Evolutionary conservation across 2,888 invertebrate species (phyloP).

Genomic region (Sericinus montela): DNA sequence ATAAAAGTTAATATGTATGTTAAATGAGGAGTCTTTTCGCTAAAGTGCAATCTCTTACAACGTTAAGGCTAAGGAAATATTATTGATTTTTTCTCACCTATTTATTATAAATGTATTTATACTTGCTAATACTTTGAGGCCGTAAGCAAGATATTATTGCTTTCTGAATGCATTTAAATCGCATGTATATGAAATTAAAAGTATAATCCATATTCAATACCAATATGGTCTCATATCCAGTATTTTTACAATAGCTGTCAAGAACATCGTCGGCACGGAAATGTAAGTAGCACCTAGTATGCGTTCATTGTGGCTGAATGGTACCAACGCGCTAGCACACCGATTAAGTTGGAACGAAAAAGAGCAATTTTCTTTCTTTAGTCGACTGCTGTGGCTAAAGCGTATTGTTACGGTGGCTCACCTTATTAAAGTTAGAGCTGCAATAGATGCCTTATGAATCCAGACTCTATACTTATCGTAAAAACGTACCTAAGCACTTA

Average conservation of each 20-base stretch:
- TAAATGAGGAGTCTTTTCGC: too few relatives aligned
- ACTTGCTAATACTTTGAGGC: too few relatives aligned
- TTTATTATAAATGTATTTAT: too few relatives aligned
- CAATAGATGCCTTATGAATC: background rate
- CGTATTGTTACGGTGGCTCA: background rate
- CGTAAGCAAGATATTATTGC: too few relatives aligned
- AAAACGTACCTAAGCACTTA: too few relatives aligned
- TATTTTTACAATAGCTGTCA: background rate
- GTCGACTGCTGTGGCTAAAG: background rate
- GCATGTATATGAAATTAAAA: too few relatives aligned
- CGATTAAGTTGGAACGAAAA: slow-evolving; percentile 2
- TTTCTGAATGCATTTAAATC: too few relatives aligned
- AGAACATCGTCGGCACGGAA: background rate
- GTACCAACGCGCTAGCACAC: background rate
- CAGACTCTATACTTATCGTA: too few relatives aligned
- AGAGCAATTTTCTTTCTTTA: background rate
- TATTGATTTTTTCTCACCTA: too few relatives aligned
- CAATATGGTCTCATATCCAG: background rate
- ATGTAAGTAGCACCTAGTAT: background rate
- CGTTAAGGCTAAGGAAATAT: too few relatives aligned
- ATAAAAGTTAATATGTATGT: too few relatives aligned
- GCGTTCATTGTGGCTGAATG: background rate
- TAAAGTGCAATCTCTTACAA: too few relatives aligned
- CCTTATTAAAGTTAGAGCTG: background rate
- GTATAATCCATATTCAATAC: background rate